phyloP scores from a whole-genome alignment of 1,140 invertebrate genomes.

The Dufourea novaeangliae region DNA sequence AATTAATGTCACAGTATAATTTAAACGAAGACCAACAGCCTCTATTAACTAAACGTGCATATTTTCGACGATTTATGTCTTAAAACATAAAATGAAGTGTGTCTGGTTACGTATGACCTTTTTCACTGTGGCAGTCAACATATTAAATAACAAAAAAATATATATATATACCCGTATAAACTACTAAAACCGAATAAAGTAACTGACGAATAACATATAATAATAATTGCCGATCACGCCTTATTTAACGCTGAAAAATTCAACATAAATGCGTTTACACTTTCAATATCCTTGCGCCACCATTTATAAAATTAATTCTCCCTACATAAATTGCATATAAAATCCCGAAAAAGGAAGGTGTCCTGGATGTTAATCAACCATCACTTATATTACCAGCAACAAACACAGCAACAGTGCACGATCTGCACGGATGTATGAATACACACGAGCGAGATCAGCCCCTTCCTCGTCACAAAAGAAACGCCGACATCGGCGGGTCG shows the following conservation, averaged over 20 bases:
- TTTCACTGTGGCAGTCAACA: too few relatives aligned
- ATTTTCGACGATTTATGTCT: too few relatives aligned
- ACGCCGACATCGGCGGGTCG: neutral
- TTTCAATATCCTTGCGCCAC: neutral
- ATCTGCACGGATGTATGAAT: slow-evolving; percentile 17
- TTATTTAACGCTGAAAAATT: neutral
- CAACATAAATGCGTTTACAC: neutral
- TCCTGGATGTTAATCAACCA: slow-evolving; percentile 46
- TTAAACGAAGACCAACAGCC: too few relatives aligned
- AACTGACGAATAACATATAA: neutral
- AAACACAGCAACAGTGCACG: slow-evolving; percentile 48
- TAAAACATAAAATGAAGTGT: too few relatives aligned
- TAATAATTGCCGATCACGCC: neutral
- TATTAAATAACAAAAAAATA: too few relatives aligned
- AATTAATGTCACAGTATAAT: too few relatives aligned
- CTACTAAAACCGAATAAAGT: too few relatives aligned
- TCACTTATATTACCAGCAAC: slow-evolving; percentile 51
- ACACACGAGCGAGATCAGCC: slow-evolving; percentile 7
- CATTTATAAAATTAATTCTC: slow-evolving; percentile 1
- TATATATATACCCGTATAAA: too few relatives aligned
- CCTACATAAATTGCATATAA: slow-evolving; percentile 8
- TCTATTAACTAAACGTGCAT: too few relatives aligned
- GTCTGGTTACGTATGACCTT: too few relatives aligned
- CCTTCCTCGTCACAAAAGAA: slow-evolving; percentile 19
- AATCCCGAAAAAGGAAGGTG: slow-evolving; percentile 25